These are phyloP conservation scores for Notodonta ziczac DNA, from an alignment of 2,888 invertebrate genomes.

Conservation along the genomic window DNA sequence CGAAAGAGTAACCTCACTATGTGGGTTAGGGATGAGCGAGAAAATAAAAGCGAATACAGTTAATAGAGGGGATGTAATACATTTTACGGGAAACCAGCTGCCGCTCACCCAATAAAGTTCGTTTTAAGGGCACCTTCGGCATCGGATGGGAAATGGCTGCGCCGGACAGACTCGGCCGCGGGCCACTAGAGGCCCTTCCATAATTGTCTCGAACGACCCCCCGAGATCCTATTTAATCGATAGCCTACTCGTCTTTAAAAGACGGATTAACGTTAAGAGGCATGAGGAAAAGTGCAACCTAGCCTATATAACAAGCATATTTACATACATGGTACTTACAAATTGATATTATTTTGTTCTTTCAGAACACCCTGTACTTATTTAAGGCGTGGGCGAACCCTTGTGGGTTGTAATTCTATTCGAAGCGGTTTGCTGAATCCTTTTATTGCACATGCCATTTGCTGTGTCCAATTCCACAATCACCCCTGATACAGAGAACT, in stretches of 20 bases:
- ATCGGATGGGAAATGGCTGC: conserved; percentile 52
- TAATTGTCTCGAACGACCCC: conserved; percentile 55
- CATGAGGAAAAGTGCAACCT: neutral
- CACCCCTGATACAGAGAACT: no score
- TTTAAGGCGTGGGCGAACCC: no score
- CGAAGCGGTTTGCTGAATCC: no score
- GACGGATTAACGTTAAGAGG: conserved; percentile 5
- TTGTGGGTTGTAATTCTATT: no score
- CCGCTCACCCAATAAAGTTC: conserved; percentile 64
- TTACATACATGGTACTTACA: no score
- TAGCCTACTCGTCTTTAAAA: conserved; percentile 41
- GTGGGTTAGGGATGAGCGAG: conserved; percentile 39
- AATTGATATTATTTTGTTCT: no score
- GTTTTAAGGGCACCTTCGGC: conserved; percentile 59
- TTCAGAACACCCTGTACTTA: no score
- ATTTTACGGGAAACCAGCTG: conserved; percentile 64
- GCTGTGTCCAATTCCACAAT: no score
- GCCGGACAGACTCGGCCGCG: conserved; percentile 36
- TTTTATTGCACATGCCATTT: no score
- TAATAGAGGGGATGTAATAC: conserved; percentile 54
- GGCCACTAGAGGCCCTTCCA: conserved; percentile 36
- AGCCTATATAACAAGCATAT: neutral
- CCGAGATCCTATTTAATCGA: conserved; percentile 51
- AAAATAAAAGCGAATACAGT: conserved; percentile 47
- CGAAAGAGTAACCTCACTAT: neutral